Evolutionary conservation across 2,888 invertebrate genomes (phyloP), one percentile per base, ranked within the genome.

Genomic region (Sylvicola cinctus): DNA sequence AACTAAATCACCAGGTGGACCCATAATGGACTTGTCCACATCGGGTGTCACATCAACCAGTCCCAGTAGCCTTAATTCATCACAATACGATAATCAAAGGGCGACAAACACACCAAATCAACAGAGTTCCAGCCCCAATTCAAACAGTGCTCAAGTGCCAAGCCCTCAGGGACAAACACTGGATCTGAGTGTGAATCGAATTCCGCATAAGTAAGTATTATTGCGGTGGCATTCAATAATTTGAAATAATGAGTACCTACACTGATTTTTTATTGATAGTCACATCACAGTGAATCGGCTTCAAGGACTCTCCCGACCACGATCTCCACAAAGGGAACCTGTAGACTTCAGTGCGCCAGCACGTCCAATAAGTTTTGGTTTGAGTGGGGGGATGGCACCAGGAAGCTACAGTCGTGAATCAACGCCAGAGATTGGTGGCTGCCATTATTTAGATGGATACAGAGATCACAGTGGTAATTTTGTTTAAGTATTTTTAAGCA

Each of bases 121-220:
- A 58, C 80, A 81, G 39, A 81, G 81, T 45, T 76, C 81, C 43
- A 83, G 81, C 60, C 84, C 84, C 42, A 74, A 75, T 52, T 74
- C 80, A 44, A 76, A 81, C 51, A 83, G 83, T 62, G 83, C 83
- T 43, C 81, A 83, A 66, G 83, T 83, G 61, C 83, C 84, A 51
- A 84, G 83, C 64, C 84, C 84, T 41, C 84, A 84, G 63, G 84
- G 84, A 48, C 84, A 85, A 59, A 84, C 84, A 48, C 67, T 84
- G 57, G 84, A 85, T 65, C 72, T 84, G 56, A 83, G 83, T 60
- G 83, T 85, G 47, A 81, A 78, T 60, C 69, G 81, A 59, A 69
- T 83, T 58, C 74, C 76, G 54, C 80, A 81, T 68, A 80, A 83
- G 81, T 83, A 63, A 50, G 20, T 20, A 6, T 20, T 20, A 20